Conservation (phyloP, 30 jellyfish, hydroid and myxozoan species). For the Pseudorhiza aurosa region DNA sequence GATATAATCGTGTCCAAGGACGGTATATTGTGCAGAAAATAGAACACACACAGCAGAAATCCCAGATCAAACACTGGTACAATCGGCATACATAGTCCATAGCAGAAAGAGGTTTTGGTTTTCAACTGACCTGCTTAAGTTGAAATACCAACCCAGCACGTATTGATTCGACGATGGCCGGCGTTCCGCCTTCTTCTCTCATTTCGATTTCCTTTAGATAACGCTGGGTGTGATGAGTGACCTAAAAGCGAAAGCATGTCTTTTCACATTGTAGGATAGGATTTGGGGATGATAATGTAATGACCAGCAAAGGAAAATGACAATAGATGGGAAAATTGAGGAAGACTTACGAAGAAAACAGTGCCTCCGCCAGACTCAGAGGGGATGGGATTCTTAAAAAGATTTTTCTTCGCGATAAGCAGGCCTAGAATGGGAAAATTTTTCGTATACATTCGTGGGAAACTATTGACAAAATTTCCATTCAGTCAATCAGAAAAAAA, state of each 20-base stretch:
- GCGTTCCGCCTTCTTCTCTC: conserved; percentile 98
- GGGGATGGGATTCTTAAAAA: conserved; percentile 75
- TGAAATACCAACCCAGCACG: conserved; percentile 96
- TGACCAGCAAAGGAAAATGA: not conserved
- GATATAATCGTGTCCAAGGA: no score
- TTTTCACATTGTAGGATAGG: not conserved
- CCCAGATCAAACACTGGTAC: no score
- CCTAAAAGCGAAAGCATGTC: conserved; percentile 13
- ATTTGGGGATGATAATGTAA: not conserved
- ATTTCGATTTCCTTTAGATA: conserved; percentile 84
- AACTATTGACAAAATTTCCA: no score
- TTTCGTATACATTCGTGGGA: no score
- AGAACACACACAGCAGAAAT: no score
- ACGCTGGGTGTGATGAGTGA: conserved; percentile 77
- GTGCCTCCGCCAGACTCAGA: conserved; percentile 91
- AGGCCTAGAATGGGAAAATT: conserved; percentile 39
- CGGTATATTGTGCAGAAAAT: no score
- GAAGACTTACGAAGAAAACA: conserved; percentile 74
- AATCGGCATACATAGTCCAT: no score
- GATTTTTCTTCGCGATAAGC: conserved; percentile 82
- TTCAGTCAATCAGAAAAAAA: no score
- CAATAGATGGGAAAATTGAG: not conserved
- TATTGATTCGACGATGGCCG: conserved; percentile 83
- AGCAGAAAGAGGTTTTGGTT: no score
- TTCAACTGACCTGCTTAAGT: conserved; percentile 76